Evolutionary conservation across 2,888 invertebrate genomes (phyloP), one percentile per base, ranked within the genome.

Genomic region (Caenorhabditis japonica): DNA sequence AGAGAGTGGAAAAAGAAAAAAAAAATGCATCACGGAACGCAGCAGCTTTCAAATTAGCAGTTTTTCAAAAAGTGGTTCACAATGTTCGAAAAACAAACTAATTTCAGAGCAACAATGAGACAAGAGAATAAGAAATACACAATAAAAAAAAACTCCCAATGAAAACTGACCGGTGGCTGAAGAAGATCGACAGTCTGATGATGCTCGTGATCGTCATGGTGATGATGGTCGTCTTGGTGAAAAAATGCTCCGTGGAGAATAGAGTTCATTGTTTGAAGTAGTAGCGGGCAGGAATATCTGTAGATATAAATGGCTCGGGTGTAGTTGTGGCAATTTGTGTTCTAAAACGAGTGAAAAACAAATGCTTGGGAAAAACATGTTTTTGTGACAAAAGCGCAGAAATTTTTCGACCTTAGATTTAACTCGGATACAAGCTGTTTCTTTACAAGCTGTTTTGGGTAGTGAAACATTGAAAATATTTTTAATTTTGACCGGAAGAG

Each of bases 181-280:
- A 66, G 19, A 1, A 73, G 49, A 46, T 64, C 55, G 13, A 33
- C 38, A 8, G 30, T 49, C 13, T 23, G 47, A 17, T 66, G 56
- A 33, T 58, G 73, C 10, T 73, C 56, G 27, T 59, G 58, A 12
- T 52, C 27, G 33, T 71, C 56, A 30, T 64, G 46, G 30, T 72
- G 64, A 60, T 59, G 59, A 51, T 60, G 52, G 43, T 68, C 58
- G 47, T 56, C 39, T 15, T 61, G 61, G 43, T 68, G 73, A 41
- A 74, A 62, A 33, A 74, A 68, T 12, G 39, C 58, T 15, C 62
- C 73, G 41, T 68, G 68, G 8, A 44, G 17, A 21, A 74, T 74
- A 23, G 73, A 74, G 34, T 74, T 58, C 73, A 74, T 74, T 12
- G 38, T 66, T 52, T 41, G 5, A 5, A 41, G 5, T 15, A 46